phyloP scores from a whole-genome alignment of 2,113 vertebrate genomes.

The Micronisus gabar region DNA sequence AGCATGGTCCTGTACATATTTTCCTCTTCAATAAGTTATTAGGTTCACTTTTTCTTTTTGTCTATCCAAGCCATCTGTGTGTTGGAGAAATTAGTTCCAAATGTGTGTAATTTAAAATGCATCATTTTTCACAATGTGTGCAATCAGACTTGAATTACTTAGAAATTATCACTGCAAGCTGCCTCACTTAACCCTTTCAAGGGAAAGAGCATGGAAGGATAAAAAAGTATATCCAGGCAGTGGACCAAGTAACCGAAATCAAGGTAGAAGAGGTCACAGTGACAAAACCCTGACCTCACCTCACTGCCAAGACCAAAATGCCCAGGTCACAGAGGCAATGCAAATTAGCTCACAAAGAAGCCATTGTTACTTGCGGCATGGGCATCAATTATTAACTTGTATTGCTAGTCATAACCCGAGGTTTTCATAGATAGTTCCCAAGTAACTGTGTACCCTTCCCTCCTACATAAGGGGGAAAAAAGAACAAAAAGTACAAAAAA shows the following conservation, averaged over 20 bases:
- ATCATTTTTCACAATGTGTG: slow-evolving; percentile 10
- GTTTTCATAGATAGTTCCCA: background rate
- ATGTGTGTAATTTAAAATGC: background rate
- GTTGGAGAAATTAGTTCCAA: slow-evolving; percentile 26
- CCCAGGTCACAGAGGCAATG: background rate
- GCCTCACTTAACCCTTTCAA: background rate
- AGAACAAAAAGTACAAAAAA: background rate
- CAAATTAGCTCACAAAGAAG: background rate
- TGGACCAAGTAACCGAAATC: background rate
- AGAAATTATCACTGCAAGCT: background rate
- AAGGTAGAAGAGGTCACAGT: background rate
- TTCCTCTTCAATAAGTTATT: background rate
- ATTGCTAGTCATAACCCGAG: background rate
- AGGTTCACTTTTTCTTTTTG: slow-evolving; percentile 6
- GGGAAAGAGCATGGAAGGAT: background rate
- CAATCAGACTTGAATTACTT: slow-evolving; percentile 25
- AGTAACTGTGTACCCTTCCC: background rate
- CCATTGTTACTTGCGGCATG: background rate
- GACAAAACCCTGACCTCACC: background rate
- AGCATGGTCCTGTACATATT: background rate
- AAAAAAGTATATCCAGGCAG: background rate
- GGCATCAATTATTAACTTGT: background rate
- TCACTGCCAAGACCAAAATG: background rate
- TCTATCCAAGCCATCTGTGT: slow-evolving; percentile 14
- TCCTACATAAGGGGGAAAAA: accelerated